Evolutionary conservation across 2,888 invertebrate species (phyloP), one percentile per base, ranked within the genome.

Genomic region (Augiades crinisus): DNA sequence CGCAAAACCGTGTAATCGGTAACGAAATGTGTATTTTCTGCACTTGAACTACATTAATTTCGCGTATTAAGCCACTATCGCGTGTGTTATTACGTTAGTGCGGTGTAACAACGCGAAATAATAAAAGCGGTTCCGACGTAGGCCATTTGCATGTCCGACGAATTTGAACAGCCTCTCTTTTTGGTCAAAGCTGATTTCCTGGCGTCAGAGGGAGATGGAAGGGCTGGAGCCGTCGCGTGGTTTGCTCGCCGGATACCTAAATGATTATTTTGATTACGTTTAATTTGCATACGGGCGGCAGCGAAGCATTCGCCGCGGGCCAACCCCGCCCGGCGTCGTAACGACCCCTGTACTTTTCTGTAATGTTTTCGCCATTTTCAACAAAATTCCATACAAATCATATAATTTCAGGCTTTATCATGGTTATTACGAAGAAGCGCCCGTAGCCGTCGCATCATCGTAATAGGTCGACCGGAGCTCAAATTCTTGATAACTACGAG

Each of bases 361-460:
- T 87, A 88, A 89, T 89, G 83, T 89, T 88, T 89, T 89, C 88
- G 88, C 89, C 88, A 85, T 89, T 88, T 88, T 78, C 85, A 87
- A 88, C 88, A 86, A 88, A 88, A 87, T 88, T 89, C 88, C 89
- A 65, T 73, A 81, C 89, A 88, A 89, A 88, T 89, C 82, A 76
- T 88, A 87, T 89, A 89, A 89, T 89, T 86, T 88, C 79, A 78
- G 78, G 72, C 76, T 80, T 87, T 78, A 89, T 89, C 86, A 89
- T 87, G 81, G 83, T 86, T 82, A 89, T 89, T 89, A 88, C 81
- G 86, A 79, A 77, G 83, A 81, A 79, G 82, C 82, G 85, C 75
- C 81, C 75, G 82, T 75, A 76, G 81, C 76, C 76, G 68, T 78
- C 75, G 78, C 72, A 78, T 77, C 78, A 67, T 70, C 72, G 76